These are phyloP conservation scores for Elysia crispata DNA, from an alignment of 2,888 invertebrate species.

Conservation along the genomic window DNA sequence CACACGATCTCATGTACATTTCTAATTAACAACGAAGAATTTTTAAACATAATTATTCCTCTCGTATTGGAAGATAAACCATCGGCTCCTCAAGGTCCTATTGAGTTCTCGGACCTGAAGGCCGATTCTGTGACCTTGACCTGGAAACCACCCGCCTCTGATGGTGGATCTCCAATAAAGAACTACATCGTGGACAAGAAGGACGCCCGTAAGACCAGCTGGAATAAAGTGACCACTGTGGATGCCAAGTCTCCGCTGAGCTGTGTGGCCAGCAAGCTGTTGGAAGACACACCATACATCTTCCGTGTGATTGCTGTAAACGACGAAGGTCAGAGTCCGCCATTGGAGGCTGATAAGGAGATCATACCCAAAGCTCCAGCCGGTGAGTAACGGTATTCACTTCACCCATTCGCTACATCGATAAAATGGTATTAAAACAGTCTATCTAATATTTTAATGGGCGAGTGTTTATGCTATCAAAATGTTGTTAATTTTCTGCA, in stretches of 20 bases:
- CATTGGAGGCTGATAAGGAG: slow-evolving; percentile 84
- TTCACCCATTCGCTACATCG: no score
- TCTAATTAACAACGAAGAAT: no score
- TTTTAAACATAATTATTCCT: no score
- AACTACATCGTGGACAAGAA: slow-evolving; percentile 76
- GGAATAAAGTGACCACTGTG: slow-evolving; percentile 79
- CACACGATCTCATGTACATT: no score
- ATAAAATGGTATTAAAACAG: no score
- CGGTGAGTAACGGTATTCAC: slow-evolving; percentile 82
- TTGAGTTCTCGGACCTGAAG: slow-evolving; percentile 71
- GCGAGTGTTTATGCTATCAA: no score
- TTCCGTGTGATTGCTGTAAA: slow-evolving; percentile 92
- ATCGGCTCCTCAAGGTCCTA: slow-evolving; percentile 65
- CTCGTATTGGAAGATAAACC: slow-evolving; percentile 65
- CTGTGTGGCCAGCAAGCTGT: slow-evolving; percentile 79
- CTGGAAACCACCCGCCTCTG: slow-evolving; percentile 74
- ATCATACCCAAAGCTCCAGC: slow-evolving; percentile 87
- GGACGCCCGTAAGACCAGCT: slow-evolving; percentile 86
- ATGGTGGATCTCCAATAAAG: slow-evolving; percentile 75
- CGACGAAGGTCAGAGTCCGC: slow-evolving; percentile 88
- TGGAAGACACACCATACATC: slow-evolving; percentile 89
- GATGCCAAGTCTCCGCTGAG: slow-evolving; percentile 47
- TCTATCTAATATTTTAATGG: no score
- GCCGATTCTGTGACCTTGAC: slow-evolving; percentile 69
- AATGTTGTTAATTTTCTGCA: no score